Percentiles rank a stretch among this genome's conserved stretches.
Evolutionary conservation across 2,797 vertebrate species (phyloP).

Genomic region (Lacerta agilis): DNA sequence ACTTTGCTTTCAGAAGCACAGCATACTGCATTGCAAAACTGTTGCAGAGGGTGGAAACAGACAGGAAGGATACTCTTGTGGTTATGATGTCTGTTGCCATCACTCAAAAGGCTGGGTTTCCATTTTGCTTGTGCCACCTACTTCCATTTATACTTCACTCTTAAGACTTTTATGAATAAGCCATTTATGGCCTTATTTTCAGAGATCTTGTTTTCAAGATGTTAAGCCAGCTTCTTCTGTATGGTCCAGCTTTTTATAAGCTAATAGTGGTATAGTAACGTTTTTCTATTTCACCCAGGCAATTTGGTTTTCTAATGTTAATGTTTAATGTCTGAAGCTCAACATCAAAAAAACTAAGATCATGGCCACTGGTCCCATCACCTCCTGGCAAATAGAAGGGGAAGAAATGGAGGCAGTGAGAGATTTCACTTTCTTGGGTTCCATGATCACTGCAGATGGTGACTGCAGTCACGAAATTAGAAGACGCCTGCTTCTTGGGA

Average conservation of each 20-base stretch:
- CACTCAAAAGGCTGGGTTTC: not conserved
- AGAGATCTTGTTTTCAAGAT: not conserved
- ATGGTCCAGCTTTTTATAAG: not conserved
- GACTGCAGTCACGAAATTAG: too few species aligned
- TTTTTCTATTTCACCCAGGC: not conserved
- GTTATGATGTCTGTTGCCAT: conserved; percentile 23
- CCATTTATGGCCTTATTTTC: conserved; percentile 8
- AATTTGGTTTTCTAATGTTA: not conserved
- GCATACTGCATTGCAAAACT: conserved; percentile 4
- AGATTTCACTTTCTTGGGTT: too few species aligned
- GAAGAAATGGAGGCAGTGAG: too few species aligned
- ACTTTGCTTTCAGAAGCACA: not conserved
- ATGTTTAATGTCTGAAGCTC: too few species aligned
- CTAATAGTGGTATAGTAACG: not conserved
- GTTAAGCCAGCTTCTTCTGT: not conserved
- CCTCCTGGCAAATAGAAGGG: too few species aligned
- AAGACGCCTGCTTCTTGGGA: too few species aligned
- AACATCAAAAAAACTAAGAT: too few species aligned
- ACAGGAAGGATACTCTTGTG: conserved; percentile 29
- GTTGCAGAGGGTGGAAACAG: conserved; percentile 3
- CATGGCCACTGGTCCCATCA: too few species aligned
- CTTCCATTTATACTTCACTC: conserved; percentile 14
- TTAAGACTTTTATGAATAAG: conserved; percentile 9
- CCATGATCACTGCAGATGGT: too few species aligned
- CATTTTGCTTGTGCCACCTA: not conserved